phyloP scores from a whole-genome alignment of 2,888 invertebrate species.

The Tryphoninae sp. region DNA sequence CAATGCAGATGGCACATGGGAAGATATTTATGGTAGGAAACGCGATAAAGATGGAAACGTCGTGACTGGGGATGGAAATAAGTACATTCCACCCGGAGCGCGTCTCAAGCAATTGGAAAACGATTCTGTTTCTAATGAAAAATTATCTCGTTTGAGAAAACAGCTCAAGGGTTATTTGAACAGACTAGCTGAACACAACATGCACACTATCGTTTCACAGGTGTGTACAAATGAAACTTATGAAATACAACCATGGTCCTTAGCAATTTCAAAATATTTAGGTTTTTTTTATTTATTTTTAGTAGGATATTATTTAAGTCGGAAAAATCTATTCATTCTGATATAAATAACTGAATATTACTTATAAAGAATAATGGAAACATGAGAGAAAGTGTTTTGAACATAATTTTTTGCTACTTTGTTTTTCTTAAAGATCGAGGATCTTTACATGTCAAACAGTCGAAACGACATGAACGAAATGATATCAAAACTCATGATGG shows the following conservation, averaged over 20 bases:
- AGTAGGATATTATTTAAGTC: no score
- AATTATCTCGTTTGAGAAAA: constrained; percentile 86
- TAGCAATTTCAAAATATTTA: no score
- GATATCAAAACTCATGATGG: constrained; percentile 87
- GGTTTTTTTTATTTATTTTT: no score
- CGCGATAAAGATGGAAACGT: constrained; percentile 91
- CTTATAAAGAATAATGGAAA: no score
- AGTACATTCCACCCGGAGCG: constrained; percentile 93
- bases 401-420: background rate
- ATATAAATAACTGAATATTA: no score
- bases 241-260: no score
- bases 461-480: constrained; percentile 92
- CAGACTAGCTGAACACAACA: constrained; percentile 92
- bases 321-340: no score
- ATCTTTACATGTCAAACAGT: constrained; percentile 89
- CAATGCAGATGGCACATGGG: constrained; percentile 83
- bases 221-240: constrained; percentile 68
- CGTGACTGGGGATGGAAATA: constrained; percentile 84
- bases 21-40: constrained; percentile 96
- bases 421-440: constrained; percentile 86
- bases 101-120: constrained; percentile 83
- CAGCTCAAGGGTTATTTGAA: constrained; percentile 95
- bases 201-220: constrained; percentile 89
- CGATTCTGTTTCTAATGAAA: constrained; percentile 82
- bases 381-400: no score